A percentile compares a stretch with the other conserved stretches of the same genome.
phyloP scores from a whole-genome alignment of 2,888 invertebrate species.

The Xylophagus ater region DNA sequence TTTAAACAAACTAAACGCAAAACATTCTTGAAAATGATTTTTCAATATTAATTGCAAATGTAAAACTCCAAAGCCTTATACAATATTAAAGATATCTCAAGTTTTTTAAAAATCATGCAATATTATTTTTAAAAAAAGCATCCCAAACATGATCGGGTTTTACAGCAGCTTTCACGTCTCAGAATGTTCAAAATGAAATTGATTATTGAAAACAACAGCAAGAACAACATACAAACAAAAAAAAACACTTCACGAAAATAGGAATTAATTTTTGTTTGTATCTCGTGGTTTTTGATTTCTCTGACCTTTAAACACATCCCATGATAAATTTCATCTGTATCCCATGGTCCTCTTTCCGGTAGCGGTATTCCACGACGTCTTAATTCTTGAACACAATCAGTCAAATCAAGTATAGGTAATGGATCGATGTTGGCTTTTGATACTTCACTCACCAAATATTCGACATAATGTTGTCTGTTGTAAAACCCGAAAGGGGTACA shows the following conservation, averaged over 20 bases:
- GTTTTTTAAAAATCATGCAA: no score
- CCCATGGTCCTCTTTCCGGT: slow-evolving; percentile 71
- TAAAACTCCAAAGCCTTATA: no score
- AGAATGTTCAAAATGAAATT: no score
- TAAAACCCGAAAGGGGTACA: slow-evolving; percentile 23
- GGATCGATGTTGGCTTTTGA: slow-evolving; percentile 79
- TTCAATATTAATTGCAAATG: no score
- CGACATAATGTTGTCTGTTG: slow-evolving; percentile 89
- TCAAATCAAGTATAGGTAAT: slow-evolving; percentile 73
- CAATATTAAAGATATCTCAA: no score
- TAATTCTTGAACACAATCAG: slow-evolving; percentile 78
- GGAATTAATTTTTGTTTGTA: background rate
- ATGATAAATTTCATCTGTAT: slow-evolving; percentile 74
- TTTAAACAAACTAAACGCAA: no score
- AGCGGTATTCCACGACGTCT: slow-evolving; percentile 72
- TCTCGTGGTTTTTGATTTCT: background rate
- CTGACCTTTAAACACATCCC: slow-evolving; percentile 72
- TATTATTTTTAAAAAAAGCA: no score
- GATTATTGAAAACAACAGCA: no score
- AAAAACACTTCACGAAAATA: background rate
- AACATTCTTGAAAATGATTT: no score
- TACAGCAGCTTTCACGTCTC: slow-evolving; percentile 15
- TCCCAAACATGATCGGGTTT: slow-evolving; percentile 14
- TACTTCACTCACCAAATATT: slow-evolving; percentile 84
- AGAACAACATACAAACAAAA: background rate